These are phyloP conservation scores for Drosophila pseudotalamancana DNA, from an alignment of 2,888 invertebrate species.

Conservation along the genomic window DNA sequence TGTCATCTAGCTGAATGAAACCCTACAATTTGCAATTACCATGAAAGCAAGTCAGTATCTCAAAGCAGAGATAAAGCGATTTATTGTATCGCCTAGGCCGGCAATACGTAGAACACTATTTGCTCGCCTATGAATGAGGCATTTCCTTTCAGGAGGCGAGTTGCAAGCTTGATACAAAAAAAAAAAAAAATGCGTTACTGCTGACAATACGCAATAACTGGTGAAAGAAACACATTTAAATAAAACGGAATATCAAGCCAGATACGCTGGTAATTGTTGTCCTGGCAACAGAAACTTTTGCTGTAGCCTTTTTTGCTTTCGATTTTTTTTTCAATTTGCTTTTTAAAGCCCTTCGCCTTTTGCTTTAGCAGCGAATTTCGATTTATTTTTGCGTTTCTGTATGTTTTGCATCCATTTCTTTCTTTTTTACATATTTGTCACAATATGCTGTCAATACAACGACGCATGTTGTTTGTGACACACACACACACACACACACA, in stretches of 20 bases:
- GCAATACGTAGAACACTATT: background rate
- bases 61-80: no score
- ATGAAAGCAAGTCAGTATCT: background rate
- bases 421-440: slow-evolving; percentile 72
- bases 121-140: no score
- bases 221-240: background rate
- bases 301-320: background rate
- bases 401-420: slow-evolving; percentile 22
- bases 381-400: slow-evolving; percentile 49
- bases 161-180: background rate
- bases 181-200: background rate
- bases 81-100: no score
- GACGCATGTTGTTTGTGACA: slow-evolving; percentile 65
- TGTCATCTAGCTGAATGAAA: background rate
- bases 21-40: no score
- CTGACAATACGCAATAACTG: background rate
- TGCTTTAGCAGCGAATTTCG: slow-evolving; percentile 40
- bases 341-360: slow-evolving; percentile 33
- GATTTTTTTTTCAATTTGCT: background rate
- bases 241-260: slow-evolving; percentile 12
- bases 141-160: background rate
- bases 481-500: slow-evolving; percentile 31
- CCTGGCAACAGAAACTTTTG: slow-evolving; percentile 12
- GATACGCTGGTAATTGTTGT: slow-evolving; percentile 30
- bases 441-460: slow-evolving; percentile 76